Evolutionary conservation across 2,797 vertebrate species (phyloP).

Genomic region (Fratercula arctica): DNA sequence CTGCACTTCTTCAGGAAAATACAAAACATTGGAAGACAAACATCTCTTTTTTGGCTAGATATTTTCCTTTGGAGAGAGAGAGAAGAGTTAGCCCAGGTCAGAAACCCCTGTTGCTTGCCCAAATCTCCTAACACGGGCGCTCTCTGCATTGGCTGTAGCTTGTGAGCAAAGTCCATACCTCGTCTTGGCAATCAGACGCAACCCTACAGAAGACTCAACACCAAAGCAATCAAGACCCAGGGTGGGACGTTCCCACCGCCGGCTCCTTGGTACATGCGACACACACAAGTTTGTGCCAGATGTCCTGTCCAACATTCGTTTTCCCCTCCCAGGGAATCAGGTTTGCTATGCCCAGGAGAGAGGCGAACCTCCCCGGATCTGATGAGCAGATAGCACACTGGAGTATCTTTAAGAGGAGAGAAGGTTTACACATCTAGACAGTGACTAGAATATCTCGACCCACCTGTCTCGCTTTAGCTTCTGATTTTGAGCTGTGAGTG

Average conservation of each 20-base stretch:
- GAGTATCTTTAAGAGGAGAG: neutral
- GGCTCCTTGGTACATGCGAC: neutral
- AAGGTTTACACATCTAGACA: neutral
- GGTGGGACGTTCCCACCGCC: neutral
- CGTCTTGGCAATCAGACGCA: neutral
- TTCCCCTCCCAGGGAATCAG: neutral
- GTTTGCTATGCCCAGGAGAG: neutral
- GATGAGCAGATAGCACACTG: neutral
- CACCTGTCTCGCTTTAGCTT: rapidly evolving
- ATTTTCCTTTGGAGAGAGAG: neutral
- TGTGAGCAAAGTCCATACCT: neutral
- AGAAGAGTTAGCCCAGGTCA: neutral
- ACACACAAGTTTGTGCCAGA: neutral
- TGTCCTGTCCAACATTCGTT: neutral
- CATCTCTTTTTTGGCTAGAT: neutral
- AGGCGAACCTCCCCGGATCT: neutral
- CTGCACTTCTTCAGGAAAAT: neutral
- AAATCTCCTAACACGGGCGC: neutral
- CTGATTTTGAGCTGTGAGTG: neutral
- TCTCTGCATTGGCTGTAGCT: neutral
- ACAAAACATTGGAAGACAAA: neutral
- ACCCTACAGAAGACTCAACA: neutral
- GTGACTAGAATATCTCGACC: neutral
- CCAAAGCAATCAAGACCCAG: neutral
- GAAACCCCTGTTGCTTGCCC: neutral